Percentiles rank a stretch among this genome's conserved stretches.
Conservation (phyloP, 2,113 vertebrate species). For the Muntiacus muntjak region DNA sequence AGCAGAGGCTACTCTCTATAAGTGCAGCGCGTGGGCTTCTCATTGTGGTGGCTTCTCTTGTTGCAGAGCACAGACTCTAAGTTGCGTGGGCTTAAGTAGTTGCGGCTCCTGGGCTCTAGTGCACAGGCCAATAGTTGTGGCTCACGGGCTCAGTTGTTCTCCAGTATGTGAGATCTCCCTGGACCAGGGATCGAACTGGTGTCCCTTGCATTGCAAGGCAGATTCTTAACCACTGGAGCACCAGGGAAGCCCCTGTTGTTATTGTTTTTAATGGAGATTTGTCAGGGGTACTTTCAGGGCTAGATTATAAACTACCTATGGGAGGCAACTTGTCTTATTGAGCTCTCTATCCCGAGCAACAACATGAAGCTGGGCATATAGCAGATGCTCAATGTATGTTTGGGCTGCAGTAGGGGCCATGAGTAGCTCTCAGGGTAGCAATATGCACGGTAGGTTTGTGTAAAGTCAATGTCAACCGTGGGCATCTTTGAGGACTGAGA, state of each 20-base stretch:
- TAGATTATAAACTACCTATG: neutral
- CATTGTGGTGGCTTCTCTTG: neutral
- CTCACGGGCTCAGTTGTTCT: neutral
- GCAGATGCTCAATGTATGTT: neutral
- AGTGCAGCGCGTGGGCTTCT: neutral
- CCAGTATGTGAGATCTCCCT: neutral
- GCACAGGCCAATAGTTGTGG: neutral
- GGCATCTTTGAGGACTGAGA: neutral
- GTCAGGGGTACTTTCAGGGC: neutral
- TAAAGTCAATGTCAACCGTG: neutral
- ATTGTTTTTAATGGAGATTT: neutral
- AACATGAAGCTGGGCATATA: accelerated
- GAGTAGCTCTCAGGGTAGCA: neutral
- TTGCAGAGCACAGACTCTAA: neutral
- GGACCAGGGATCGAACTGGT: neutral
- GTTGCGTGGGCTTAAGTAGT: neutral
- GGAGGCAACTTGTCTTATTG: neutral
- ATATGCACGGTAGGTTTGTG: neutral
- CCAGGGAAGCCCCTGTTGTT: neutral
- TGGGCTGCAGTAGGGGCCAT: neutral
- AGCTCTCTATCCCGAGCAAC: neutral
- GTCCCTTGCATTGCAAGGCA: neutral
- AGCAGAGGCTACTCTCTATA: neutral
- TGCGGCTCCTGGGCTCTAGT: neutral
- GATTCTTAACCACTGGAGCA: neutral